Conservation (phyloP, 2,113 vertebrate genomes). For the Columba livia region DNA sequence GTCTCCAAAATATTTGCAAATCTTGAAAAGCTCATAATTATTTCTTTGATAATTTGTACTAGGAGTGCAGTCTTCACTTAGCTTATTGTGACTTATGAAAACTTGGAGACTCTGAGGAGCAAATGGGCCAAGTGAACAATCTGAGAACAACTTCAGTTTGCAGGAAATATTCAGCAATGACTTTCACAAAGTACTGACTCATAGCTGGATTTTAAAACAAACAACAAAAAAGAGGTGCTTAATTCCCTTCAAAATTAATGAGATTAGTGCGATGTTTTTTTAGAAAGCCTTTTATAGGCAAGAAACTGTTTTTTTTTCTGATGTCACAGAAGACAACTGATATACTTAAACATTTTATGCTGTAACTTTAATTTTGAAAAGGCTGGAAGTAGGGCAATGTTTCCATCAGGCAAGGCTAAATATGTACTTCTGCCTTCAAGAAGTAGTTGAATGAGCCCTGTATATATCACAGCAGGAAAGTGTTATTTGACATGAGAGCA, state of each 20-base stretch:
- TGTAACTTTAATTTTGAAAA: not conserved
- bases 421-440: not conserved
- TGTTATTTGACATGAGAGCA: not conserved
- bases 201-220: not conserved
- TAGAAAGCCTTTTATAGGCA: not conserved
- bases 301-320: not conserved
- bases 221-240: not conserved
- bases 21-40: not conserved
- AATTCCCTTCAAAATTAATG: slow-evolving; percentile 5
- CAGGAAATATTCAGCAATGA: not conserved
- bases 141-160: not conserved
- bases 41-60: not conserved
- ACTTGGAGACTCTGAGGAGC: not conserved
- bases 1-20: not conserved
- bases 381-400: not conserved
- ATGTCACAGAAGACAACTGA: not conserved
- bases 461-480: not conserved
- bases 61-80: not conserved
- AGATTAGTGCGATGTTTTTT: not conserved
- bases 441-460: not conserved
- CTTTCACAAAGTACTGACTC: slow-evolving; percentile 36
- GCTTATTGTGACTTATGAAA: not conserved
- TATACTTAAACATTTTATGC: not conserved
- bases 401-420: not conserved
- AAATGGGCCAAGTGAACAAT: not conserved